Conservation (phyloP, 2,888 invertebrate species). For the Carpatolechia fugitivella region DNA sequence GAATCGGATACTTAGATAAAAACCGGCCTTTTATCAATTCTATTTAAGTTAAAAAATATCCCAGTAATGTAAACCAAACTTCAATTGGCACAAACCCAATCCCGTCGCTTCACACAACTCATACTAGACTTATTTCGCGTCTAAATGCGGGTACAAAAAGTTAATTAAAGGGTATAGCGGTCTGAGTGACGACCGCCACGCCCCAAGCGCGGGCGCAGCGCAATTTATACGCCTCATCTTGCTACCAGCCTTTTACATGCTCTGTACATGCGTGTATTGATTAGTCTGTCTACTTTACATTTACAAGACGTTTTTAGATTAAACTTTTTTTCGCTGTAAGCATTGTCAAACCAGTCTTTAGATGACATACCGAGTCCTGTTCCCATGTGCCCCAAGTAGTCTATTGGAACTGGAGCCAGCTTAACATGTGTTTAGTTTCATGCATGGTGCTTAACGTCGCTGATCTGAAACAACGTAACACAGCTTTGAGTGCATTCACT, state of each 20-base stretch:
- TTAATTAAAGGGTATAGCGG: constrained; percentile 64
- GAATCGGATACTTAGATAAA: too few species aligned
- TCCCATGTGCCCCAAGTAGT: too few species aligned
- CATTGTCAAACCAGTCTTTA: background rate
- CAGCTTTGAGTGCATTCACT: too few species aligned
- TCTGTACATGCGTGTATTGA: constrained; percentile 44
- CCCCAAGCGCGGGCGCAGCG: constrained; percentile 52
- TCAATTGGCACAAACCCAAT: background rate
- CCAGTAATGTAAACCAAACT: background rate
- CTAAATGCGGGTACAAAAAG: constrained; percentile 47
- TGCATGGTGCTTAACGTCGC: too few species aligned
- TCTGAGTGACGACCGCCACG: constrained; percentile 62
- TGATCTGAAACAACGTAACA: too few species aligned
- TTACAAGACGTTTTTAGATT: constrained; percentile 8
- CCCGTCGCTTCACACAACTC: background rate
- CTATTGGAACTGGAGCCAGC: too few species aligned
- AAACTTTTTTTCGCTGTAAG: background rate
- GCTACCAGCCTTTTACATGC: constrained; percentile 58
- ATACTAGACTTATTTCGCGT: constrained; percentile 13
- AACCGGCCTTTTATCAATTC: too few species aligned
- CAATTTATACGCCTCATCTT: constrained; percentile 58
- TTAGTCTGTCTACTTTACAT: constrained; percentile 18
- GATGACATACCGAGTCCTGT: too few species aligned
- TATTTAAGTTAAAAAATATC: too few species aligned
- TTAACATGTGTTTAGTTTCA: too few species aligned